phyloP scores from a whole-genome alignment of 2,797 vertebrate genomes.

The Notoglanidium macrostoma region DNA sequence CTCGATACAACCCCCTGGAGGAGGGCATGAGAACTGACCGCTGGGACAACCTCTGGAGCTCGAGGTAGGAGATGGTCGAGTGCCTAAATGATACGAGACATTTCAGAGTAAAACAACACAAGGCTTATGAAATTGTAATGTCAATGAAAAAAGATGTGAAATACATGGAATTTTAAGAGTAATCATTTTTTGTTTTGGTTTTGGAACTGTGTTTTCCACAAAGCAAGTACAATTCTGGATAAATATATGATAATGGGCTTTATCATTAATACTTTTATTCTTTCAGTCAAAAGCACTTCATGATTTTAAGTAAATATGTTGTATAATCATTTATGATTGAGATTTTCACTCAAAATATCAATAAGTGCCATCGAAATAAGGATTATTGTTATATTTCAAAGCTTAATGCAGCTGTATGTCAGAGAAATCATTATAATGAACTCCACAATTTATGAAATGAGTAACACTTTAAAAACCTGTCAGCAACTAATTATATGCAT shows the following conservation, averaged over 20 bases:
- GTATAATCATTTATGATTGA: too few species aligned
- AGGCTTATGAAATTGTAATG: neutral
- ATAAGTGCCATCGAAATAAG: too few species aligned
- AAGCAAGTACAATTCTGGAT: neutral
- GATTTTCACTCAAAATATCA: too few species aligned
- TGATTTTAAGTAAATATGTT: too few species aligned
- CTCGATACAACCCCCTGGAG: constrained; percentile 75
- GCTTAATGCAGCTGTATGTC: too few species aligned
- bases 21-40: constrained; percentile 78
- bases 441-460: too few species aligned
- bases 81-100: constrained; percentile 60
- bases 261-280: neutral
- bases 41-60: constrained; percentile 67
- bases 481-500: too few species aligned
- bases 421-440: too few species aligned
- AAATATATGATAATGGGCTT: neutral
- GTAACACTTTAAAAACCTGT: too few species aligned
- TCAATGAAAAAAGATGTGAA: neutral
- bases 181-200: neutral
- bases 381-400: too few species aligned
- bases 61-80: constrained; percentile 60
- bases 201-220: neutral
- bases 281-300: too few species aligned
- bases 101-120: neutral
- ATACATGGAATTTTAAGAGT: neutral